phyloP scores from a whole-genome alignment of 2,888 invertebrate genomes.

The Arctia plantaginis region DNA sequence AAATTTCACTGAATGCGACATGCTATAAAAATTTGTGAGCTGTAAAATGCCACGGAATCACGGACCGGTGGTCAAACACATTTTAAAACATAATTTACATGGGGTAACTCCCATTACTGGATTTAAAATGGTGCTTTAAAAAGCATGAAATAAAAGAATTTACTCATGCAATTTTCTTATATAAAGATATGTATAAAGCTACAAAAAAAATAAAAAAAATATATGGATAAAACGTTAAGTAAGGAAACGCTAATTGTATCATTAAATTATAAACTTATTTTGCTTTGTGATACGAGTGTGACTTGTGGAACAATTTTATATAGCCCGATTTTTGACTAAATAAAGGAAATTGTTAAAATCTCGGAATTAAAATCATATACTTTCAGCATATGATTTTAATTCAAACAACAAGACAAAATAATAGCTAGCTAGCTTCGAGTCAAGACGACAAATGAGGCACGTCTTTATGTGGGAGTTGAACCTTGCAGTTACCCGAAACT shows the following conservation, averaged over 20 bases:
- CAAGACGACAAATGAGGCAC: too few species aligned
- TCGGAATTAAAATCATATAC: too few species aligned
- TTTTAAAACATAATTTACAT: constrained; percentile 1
- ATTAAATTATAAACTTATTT: not conserved
- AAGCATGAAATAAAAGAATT: not conserved
- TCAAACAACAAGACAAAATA: too few species aligned
- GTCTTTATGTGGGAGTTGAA: too few species aligned
- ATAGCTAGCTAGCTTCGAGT: too few species aligned
- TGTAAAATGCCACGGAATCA: not conserved
- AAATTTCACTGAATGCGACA: not conserved
- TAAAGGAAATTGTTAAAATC: too few species aligned
- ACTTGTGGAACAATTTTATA: too few species aligned
- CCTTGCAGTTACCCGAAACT: too few species aligned
- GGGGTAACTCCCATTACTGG: not conserved
- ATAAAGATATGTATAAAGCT: not conserved
- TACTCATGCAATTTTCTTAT: not conserved
- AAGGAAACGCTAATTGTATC: not conserved
- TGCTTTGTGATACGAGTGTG: not conserved
- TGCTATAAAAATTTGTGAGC: not conserved
- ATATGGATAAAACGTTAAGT: not conserved
- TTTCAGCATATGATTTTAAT: too few species aligned
- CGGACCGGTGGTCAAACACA: not conserved
- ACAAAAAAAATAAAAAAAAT: not conserved
- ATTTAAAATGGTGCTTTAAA: not conserved
- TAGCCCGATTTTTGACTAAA: too few species aligned